Percentiles rank a stretch among this genome's conserved stretches.
phyloP scores from a whole-genome alignment of 2,888 invertebrate genomes.

The Nomada flava region DNA sequence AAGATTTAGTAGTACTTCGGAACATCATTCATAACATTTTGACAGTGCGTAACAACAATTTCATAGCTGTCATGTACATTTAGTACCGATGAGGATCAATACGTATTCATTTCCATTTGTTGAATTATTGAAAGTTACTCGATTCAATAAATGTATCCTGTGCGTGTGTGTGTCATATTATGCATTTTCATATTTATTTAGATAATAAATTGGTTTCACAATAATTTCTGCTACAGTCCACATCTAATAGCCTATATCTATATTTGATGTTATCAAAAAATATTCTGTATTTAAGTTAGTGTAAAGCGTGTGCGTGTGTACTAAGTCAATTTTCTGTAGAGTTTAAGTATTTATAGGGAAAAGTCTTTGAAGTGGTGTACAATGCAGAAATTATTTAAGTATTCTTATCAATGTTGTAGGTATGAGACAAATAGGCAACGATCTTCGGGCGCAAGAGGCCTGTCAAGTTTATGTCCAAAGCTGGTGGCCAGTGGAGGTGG shows the following conservation, averaged over 20 bases:
- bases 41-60: slow-evolving; percentile 38
- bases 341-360: not conserved
- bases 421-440: slow-evolving; percentile 84
- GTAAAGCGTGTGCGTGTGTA: not conserved
- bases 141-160: slow-evolving; percentile 13
- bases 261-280: slow-evolving; percentile 1
- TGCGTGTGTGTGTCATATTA: slow-evolving; percentile 24
- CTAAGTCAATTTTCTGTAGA: not conserved
- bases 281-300: not conserved
- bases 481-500: slow-evolving; percentile 80
- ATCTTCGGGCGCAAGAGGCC: slow-evolving; percentile 81
- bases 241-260: not conserved
- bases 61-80: slow-evolving; percentile 31
- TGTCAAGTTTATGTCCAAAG: slow-evolving; percentile 82
- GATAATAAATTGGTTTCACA: slow-evolving; percentile 18
- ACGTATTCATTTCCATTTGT: slow-evolving; percentile 24
- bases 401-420: slow-evolving; percentile 74
- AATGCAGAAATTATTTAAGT: slow-evolving; percentile 23
- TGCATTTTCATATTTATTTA: slow-evolving; percentile 17
- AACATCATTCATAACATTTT: slow-evolving; percentile 36
- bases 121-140: slow-evolving; percentile 6
- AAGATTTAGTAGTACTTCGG: slow-evolving; percentile 39
- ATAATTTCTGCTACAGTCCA: slow-evolving; percentile 3
- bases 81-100: slow-evolving; percentile 51
- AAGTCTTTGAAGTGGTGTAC: not conserved